Base-by-base conservation (phyloP, 2,113 vertebrate species). In the Nesogale talazaci region DNA sequence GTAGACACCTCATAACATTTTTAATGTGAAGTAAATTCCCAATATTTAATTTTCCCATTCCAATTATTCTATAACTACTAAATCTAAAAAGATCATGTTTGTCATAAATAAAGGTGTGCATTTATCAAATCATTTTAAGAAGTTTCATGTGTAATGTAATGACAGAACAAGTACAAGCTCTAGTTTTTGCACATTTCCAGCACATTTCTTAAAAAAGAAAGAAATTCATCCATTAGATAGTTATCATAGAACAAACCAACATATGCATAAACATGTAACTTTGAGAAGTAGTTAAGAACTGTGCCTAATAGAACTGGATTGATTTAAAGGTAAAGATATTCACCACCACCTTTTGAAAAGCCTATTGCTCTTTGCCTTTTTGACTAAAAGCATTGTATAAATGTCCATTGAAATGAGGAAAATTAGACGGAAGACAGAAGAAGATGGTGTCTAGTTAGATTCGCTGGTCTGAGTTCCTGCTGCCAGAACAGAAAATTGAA, bases 321-420 rank as follows among this genome's bases (percentile, higher is more conserved):
- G 75, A 91, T 92, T 67, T 31, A 72, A 20, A 89, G 52, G 72
- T 83, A 91, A 94, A 83, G 67, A 89, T 86, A 88, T 96, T 10
- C 74, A n/a, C n/a, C n/a, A 92, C 89, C 56, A 63, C 81, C 16
- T 85, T 93, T 92, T 89, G 89, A 74, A 95, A 90, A 93, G 56
- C 31, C 81, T 94, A 92, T 91, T 74, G 78, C 42, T 86, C 80
- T 95, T 90, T 83, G 8, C 56, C 86, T 86, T 91, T 76, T 52
- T 91, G 93, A 89, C 40, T 29, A 77, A 94, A 42, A 92, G 22
- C 94, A 94, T 85, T 94, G 91, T 95, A 56, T 89, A 92, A 93
- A 52, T 96, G 74, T 20, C 38, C 87, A 92, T 87, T 81, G 91
- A 76, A 85, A 31, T 88, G 94, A 95, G 78, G 38, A 82, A 88